phyloP scores from a whole-genome alignment of 2,797 vertebrate species.

The Enoplosus armatus region DNA sequence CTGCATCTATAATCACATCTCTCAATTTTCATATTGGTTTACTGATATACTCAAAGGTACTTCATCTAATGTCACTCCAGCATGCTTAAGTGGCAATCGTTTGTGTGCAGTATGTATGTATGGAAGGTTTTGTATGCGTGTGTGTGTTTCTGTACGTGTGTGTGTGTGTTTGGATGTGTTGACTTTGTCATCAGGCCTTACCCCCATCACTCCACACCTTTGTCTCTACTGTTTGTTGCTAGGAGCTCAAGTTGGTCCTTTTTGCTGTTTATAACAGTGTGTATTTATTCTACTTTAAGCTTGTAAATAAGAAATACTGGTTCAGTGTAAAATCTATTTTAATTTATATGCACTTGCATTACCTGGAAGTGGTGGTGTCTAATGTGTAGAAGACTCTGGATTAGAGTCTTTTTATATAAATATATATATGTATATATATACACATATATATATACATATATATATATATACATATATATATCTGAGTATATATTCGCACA shows the following conservation, averaged over 20 bases:
- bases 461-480: constrained; percentile 77
- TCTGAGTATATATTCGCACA: constrained; percentile 85
- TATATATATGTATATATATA: constrained; percentile 83
- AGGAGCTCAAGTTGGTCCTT: constrained; percentile 92
- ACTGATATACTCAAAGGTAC: constrained; percentile 80
- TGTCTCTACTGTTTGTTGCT: constrained; percentile 90
- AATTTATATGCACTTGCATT: constrained; percentile 99
- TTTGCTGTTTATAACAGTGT: constrained; percentile 99
- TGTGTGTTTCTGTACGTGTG: constrained; percentile 47
- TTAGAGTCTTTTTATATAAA: constrained; percentile 91
- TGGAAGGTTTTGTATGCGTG: constrained; percentile 54
- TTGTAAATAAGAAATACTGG: constrained; percentile 98
- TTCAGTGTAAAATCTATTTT: constrained; percentile 98
- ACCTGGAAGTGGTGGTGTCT: constrained; percentile 94
- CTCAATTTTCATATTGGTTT: constrained; percentile 63
- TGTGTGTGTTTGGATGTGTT: constrained; percentile 56
- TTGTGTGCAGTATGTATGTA: constrained; percentile 51
- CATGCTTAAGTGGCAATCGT: constrained; percentile 66
- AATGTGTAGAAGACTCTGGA: constrained; percentile 94
- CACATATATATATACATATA: constrained; percentile 70
- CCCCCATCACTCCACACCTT: constrained; percentile 78
- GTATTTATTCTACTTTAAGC: constrained; percentile 96
- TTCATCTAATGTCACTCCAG: constrained; percentile 68
- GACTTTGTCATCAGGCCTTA: constrained; percentile 76
- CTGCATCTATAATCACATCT: constrained; percentile 30